Base-by-base conservation (phyloP, 2,888 invertebrate genomes). In the Aromia moschata region DNA sequence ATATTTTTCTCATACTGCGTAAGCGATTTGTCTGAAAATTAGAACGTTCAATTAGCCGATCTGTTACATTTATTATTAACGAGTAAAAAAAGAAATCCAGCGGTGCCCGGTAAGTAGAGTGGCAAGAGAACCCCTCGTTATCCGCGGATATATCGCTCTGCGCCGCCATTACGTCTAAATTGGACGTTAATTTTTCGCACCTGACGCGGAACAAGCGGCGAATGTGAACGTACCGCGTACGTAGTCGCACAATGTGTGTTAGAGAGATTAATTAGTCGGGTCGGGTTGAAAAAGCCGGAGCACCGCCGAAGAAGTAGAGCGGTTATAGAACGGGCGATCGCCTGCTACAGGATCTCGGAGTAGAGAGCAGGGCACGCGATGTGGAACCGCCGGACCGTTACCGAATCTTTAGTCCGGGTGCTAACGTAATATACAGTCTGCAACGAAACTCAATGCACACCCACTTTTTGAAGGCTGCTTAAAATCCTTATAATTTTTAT, bases 221-320 rank as follows among this genome's bases (percentile, higher is more conserved):
- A 60, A 56, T 46, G 40, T 52, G 52, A 56, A 60, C 46, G 47
- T 60, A 52, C 52, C 52, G 56, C 56, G 37, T 47, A 36, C 37
- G 25, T 25, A 40, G 16, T 16, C 17, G 40, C 53, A 60, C 53
- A n/a, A 58, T 58, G 60, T 60, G 64, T 60, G 58, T 53, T 58
- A 49, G 52, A 38, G 46, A 57, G 63, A 63, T 60, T 64, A 64
- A 64, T 64, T 64, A 58, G 56, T 52, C 37, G 18, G n/a, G 36
- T 31, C 33, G 52, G 45, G 41, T 53, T 60, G 58, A 53, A 60
- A 60, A 57, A 60, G 58, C 60, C 31, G 49, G 44, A 54, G 47
- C 56, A 58, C 41, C 41, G 36, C 46, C 53, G 37, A 16, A 41
- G 52, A 58, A 46, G 46, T 53, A 53, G 52, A 58, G 58, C 52